Evolutionary conservation across 23 tunicate species (phyloP).

Genomic region (Clavelina lepadiformis): DNA sequence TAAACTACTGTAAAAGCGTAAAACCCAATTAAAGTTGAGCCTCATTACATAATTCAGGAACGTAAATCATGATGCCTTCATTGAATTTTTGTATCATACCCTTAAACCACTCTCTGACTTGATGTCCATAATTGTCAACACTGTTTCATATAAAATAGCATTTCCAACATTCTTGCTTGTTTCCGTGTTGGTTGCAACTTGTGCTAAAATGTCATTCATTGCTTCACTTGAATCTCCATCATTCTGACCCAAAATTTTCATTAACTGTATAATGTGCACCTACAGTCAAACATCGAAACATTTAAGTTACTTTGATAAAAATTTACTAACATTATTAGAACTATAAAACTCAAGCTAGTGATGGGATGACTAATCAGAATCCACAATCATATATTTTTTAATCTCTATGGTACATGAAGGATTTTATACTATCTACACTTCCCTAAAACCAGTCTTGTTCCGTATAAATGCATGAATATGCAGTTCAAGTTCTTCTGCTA

Average conservation of each 20-base stretch:
- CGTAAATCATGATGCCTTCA: background rate
- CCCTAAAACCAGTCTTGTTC: too few species aligned
- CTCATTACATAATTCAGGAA: background rate
- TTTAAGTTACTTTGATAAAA: background rate
- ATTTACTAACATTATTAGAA: background rate
- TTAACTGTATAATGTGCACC: slow-evolving; percentile 84
- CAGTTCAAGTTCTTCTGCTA: too few species aligned
- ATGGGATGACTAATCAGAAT: too few species aligned
- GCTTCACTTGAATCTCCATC: slow-evolving; percentile 86
- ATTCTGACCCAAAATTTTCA: slow-evolving; percentile 87
- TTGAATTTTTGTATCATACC: slow-evolving; percentile 26
- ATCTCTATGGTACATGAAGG: too few species aligned
- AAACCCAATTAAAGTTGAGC: too few species aligned
- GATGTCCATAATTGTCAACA: slow-evolving; percentile 97
- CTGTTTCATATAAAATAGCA: slow-evolving; percentile 97
- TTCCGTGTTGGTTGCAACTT: slow-evolving; percentile 99
- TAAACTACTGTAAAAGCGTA: background rate
- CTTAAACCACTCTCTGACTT: slow-evolving; percentile 98
- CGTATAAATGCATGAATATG: too few species aligned
- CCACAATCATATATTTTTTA: too few species aligned
- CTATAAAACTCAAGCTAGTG: too few species aligned
- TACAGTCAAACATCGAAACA: background rate
- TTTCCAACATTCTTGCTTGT: slow-evolving; percentile 98
- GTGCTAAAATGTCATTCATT: slow-evolving; percentile 99
- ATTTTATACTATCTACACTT: too few species aligned